Evolutionary conservation across 1,140 invertebrate genomes (phyloP).

Genomic region (Pseudachorutes palmiensis): DNA sequence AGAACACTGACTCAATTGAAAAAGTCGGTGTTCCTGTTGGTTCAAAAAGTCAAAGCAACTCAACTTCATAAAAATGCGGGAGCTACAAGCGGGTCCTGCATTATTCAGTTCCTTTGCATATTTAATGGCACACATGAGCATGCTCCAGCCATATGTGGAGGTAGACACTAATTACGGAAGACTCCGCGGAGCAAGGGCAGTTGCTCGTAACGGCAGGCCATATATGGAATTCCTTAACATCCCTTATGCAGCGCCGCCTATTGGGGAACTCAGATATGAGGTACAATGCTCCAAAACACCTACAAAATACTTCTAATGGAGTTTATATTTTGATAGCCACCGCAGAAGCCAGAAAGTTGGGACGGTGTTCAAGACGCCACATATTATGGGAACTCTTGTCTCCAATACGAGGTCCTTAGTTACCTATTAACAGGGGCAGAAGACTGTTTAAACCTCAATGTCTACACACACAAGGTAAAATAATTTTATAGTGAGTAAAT

Average conservation of each 20-base stretch:
- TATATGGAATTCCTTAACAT: conserved; percentile 52
- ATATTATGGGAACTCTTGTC: conserved; percentile 15
- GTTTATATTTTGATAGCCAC: conserved; percentile 15
- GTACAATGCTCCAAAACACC: conserved; percentile 25
- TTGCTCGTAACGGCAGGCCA: conserved; percentile 38
- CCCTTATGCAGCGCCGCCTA: conserved; percentile 52
- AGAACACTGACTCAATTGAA: no score
- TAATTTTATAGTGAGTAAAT: no score
- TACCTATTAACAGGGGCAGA: conserved; percentile 12
- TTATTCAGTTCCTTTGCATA: background rate
- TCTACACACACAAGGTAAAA: conserved; percentile 15
- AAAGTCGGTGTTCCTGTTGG: no score
- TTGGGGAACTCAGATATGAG: conserved; percentile 50
- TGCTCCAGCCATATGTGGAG: background rate
- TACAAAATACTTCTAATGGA: background rate
- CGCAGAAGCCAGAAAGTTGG: conserved; percentile 18
- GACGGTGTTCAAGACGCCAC: conserved; percentile 22
- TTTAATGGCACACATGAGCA: background rate
- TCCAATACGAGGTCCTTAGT: conserved; percentile 23
- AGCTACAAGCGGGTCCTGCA: background rate
- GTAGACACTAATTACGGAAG: conserved; percentile 25
- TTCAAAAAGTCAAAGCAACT: no score
- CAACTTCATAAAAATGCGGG: background rate
- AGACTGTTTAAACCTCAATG: conserved; percentile 21
- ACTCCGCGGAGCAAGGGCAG: conserved; percentile 10